A percentile compares a stretch with the other conserved stretches of the same genome.
These are phyloP conservation scores for Microctenopoma steveboyesi DNA, from an alignment of 2,797 vertebrate species.

Conservation along the genomic window DNA sequence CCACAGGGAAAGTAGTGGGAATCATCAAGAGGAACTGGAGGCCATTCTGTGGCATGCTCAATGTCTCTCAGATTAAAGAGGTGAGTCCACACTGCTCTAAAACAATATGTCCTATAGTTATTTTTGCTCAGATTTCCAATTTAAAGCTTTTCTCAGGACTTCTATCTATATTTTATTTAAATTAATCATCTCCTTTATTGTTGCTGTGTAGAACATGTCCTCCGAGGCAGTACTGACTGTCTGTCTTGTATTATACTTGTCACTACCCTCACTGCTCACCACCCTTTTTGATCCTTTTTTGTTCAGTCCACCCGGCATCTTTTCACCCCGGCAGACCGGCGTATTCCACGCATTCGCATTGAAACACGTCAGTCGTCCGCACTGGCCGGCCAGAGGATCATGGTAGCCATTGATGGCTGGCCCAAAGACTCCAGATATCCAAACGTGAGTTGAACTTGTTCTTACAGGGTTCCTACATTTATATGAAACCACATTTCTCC, in stretches of 20 bases:
- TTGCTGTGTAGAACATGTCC: not conserved
- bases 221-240: not conserved
- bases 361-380: slow-evolving; percentile 92
- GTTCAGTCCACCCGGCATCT: slow-evolving; percentile 93
- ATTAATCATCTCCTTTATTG: not conserved
- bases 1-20: slow-evolving; percentile 92
- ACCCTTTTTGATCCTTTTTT: slow-evolving; percentile 3
- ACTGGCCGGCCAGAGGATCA: slow-evolving; percentile 92
- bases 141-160: slow-evolving; percentile 1
- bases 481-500: not conserved
- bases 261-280: not conserved
- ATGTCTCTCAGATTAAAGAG: slow-evolving; percentile 90
- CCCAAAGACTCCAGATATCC: slow-evolving; percentile 97
- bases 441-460: slow-evolving; percentile 84
- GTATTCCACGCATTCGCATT: slow-evolving; percentile 94
- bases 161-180: fast-evolving
- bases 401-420: slow-evolving; percentile 97
- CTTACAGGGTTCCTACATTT: not conserved
- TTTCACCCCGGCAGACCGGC: slow-evolving; percentile 95
- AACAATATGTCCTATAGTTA: not conserved
- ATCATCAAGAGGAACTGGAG: slow-evolving; percentile 98
- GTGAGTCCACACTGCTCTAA: slow-evolving; percentile 31
- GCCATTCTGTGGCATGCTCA: slow-evolving; percentile 96
- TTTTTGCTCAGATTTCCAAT: not conserved
- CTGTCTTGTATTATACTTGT: not conserved